phyloP scores from a whole-genome alignment of 2,113 vertebrate genomes.

The Shinisaurus crocodilurus region DNA sequence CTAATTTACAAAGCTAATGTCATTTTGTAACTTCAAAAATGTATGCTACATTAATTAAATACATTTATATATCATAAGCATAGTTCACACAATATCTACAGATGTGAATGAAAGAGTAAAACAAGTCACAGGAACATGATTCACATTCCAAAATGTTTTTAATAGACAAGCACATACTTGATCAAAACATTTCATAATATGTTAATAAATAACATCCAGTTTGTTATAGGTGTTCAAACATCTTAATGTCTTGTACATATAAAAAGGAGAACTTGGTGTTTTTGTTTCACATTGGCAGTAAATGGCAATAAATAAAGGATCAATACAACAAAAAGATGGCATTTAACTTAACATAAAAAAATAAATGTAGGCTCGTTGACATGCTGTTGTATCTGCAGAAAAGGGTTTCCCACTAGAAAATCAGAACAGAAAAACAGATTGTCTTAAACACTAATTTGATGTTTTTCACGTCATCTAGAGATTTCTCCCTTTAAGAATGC shows the following conservation, averaged over 20 bases:
- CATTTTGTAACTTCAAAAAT: constrained; percentile 73
- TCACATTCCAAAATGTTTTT: constrained; percentile 87
- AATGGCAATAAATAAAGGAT: constrained; percentile 76
- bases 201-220: constrained; percentile 90
- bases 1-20: constrained; percentile 72
- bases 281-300: constrained; percentile 75
- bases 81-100: constrained; percentile 88
- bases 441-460: constrained; percentile 75
- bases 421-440: constrained; percentile 74
- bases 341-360: constrained; percentile 63
- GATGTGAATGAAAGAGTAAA: constrained; percentile 81
- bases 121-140: constrained; percentile 85
- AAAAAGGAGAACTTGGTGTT: constrained; percentile 71
- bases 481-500: constrained; percentile 51
- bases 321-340: constrained; percentile 69
- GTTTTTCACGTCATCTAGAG: constrained; percentile 59
- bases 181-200: constrained; percentile 86
- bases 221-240: constrained; percentile 85
- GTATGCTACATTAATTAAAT: constrained; percentile 72
- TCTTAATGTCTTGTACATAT: constrained; percentile 75
- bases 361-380: constrained; percentile 71
- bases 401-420: constrained; percentile 72
- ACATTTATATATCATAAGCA: constrained; percentile 81
- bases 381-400: constrained; percentile 71
- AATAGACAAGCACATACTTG: constrained; percentile 94